These are phyloP conservation scores for Euwallacea fornicatus DNA, from an alignment of 1,140 invertebrate genomes.

Conservation along the genomic window DNA sequence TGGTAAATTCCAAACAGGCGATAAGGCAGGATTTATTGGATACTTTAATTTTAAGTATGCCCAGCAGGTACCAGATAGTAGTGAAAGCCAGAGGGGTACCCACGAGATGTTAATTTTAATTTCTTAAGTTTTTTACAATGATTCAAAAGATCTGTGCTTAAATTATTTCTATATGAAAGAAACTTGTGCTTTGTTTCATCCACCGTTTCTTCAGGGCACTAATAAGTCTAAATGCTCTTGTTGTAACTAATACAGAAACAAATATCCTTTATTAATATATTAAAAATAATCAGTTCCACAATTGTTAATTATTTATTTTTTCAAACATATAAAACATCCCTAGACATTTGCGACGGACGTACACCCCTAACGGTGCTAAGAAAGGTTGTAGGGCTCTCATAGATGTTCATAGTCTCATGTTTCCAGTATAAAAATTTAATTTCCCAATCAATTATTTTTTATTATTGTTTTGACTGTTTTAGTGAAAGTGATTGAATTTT, in stretches of 20 bases:
- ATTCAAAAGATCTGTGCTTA: background rate
- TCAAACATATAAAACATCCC: background rate
- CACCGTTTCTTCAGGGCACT: background rate
- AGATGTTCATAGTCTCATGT: too few relatives aligned
- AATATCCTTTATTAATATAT: background rate
- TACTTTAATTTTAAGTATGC: background rate
- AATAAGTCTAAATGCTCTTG: background rate
- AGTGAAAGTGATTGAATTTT: too few relatives aligned
- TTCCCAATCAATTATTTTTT: too few relatives aligned
- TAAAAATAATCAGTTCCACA: background rate
- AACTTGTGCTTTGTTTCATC: background rate
- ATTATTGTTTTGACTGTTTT: too few relatives aligned
- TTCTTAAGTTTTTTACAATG: background rate
- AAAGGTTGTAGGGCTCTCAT: too few relatives aligned
- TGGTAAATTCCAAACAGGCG: too few relatives aligned
- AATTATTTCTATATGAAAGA: background rate
- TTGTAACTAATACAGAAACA: background rate
- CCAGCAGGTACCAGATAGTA: background rate
- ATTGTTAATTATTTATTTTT: background rate
- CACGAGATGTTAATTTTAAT: background rate
- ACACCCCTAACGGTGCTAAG: too few relatives aligned
- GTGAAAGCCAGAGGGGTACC: background rate
- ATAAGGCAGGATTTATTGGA: background rate
- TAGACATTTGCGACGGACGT: background rate
- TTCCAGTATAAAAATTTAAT: too few relatives aligned